phyloP scores from a whole-genome alignment of 2,113 vertebrate genomes.

The Pleuronectes platessa region DNA sequence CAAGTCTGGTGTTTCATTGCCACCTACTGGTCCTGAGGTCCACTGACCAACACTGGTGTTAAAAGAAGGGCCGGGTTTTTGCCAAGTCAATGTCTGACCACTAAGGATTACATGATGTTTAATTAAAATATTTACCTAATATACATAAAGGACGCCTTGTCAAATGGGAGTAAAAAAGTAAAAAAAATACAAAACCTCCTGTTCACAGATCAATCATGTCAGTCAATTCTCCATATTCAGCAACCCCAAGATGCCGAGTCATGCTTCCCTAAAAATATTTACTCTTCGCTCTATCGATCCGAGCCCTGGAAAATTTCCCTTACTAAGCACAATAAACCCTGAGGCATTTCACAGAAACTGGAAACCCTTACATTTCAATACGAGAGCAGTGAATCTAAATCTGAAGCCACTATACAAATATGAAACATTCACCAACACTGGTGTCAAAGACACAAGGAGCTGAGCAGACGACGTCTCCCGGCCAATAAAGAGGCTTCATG shows the following conservation, averaged over 20 bases:
- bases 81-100: background rate
- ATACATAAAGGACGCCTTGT: background rate
- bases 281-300: conserved; percentile 41
- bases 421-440: conserved; percentile 12
- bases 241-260: conserved; percentile 49
- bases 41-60: conserved; percentile 25
- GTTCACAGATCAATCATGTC: conserved; percentile 22
- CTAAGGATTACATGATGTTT: background rate
- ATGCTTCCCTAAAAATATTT: conserved; percentile 41
- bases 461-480: background rate
- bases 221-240: conserved; percentile 39
- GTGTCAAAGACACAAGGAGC: conserved; percentile 27
- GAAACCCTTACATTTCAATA: conserved; percentile 44
- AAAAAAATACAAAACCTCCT: conserved; percentile 2
- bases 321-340: conserved; percentile 53
- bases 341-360: conserved; percentile 40
- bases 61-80: conserved; percentile 15
- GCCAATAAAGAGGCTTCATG: conserved; percentile 1
- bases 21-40: conserved; percentile 55
- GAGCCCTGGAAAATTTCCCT: conserved; percentile 15
- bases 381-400: conserved; percentile 35
- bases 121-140: background rate
- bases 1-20: conserved; percentile 58
- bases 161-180: conserved; percentile 4
- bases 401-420: conserved; percentile 15